A percentile compares a stretch with the other conserved stretches of the same genome.
Evolutionary conservation across 2,888 invertebrate species (phyloP).

Genomic region (Temnothorax unifasciatus): DNA sequence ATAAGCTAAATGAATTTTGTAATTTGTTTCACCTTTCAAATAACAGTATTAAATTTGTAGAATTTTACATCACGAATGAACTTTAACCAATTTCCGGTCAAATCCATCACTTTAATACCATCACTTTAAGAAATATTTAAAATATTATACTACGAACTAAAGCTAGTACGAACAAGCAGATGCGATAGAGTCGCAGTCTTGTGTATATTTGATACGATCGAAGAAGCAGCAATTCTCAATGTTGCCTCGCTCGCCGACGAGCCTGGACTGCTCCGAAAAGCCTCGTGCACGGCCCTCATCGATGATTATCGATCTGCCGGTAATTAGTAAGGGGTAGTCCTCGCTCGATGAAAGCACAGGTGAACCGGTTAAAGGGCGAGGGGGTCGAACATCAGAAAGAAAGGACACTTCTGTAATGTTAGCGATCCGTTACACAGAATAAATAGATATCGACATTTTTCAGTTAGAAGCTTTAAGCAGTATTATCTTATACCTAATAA

Average conservation of each 20-base stretch:
- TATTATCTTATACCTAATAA: not conserved
- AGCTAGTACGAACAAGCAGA: not conserved
- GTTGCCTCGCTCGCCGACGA: slow-evolving; percentile 52
- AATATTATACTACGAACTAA: not conserved
- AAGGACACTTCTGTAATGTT: not conserved
- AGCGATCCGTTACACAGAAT: not conserved
- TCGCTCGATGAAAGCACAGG: slow-evolving; percentile 56
- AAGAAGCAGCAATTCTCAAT: slow-evolving; percentile 24
- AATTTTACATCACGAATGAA: not conserved
- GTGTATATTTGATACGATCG: slow-evolving; percentile 31
- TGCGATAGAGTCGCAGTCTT: not conserved
- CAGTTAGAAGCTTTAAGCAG: not conserved
- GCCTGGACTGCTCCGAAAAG: slow-evolving; percentile 54
- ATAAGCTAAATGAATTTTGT: not conserved
- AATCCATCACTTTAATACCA: not conserved
- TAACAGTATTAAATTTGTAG: not conserved
- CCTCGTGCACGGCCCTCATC: slow-evolving; percentile 74
- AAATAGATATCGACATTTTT: not conserved
- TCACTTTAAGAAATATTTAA: not conserved
- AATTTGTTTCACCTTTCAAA: slow-evolving; percentile 6
- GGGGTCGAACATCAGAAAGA: slow-evolving; percentile 11
- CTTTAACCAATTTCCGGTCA: not conserved
- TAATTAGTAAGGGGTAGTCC: slow-evolving; percentile 74
- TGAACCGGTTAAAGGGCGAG: slow-evolving; percentile 14
- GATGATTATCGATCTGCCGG: slow-evolving; percentile 82